Conservation (phyloP, 2,888 invertebrate genomes). For the Pemphredon lugubris region DNA sequence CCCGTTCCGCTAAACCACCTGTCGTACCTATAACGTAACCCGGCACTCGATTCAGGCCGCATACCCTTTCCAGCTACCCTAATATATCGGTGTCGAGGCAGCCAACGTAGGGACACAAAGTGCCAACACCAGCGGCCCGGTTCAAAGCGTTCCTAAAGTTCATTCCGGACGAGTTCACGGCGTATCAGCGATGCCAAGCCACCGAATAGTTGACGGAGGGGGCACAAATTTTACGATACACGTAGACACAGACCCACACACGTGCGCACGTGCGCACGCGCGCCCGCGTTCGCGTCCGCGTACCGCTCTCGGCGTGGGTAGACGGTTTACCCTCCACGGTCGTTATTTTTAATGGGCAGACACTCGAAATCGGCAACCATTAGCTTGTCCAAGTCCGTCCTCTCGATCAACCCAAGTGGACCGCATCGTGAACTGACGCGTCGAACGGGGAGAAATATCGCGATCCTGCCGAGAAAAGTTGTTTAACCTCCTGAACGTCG, state of each 20-base stretch:
- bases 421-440: constrained; percentile 31
- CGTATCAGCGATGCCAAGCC: constrained; percentile 50
- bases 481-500: constrained; percentile 32
- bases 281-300: too few species aligned
- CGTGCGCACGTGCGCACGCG: neutral
- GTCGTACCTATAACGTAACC: constrained; percentile 38
- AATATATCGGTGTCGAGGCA: constrained; percentile 44
- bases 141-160: constrained; percentile 71
- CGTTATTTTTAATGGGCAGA: constrained; percentile 51
- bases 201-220: constrained; percentile 40
- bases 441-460: constrained; percentile 24
- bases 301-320: too few species aligned
- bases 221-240: constrained; percentile 22
- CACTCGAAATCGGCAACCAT: constrained; percentile 44
- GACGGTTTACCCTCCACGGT: constrained; percentile 4
- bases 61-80: constrained; percentile 37
- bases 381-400: constrained; percentile 23
- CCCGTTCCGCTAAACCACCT: constrained; percentile 38
- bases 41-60: constrained; percentile 30
- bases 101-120: constrained; percentile 42
- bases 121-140: constrained; percentile 36
- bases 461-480: too few species aligned
- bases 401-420: constrained; percentile 54
- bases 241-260: constrained; percentile 9
- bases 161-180: constrained; percentile 65